These are phyloP conservation scores for Lobophora halterata DNA, from an alignment of 2,888 invertebrate species.

Conservation along the genomic window DNA sequence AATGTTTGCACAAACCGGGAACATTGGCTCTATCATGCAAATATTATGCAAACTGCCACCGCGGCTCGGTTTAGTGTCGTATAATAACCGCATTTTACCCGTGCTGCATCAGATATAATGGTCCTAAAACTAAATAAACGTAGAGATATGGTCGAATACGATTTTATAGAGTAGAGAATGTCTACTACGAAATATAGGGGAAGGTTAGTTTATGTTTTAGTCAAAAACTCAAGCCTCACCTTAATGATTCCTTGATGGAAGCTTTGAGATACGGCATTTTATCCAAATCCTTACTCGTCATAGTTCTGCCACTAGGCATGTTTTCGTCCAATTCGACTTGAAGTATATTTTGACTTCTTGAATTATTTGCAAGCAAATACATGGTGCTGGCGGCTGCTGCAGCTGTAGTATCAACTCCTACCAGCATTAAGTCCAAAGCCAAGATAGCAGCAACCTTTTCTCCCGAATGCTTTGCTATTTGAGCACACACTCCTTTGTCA, in stretches of 20 bases:
- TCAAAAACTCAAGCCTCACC: slow-evolving; percentile 63
- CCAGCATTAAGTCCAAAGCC: slow-evolving; percentile 88
- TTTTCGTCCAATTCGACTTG: slow-evolving; percentile 82
- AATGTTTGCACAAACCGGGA: slow-evolving; percentile 34
- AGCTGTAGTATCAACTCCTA: slow-evolving; percentile 91
- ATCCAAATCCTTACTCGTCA: slow-evolving; percentile 82
- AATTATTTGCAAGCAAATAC: slow-evolving; percentile 87
- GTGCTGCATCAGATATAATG: slow-evolving; percentile 25
- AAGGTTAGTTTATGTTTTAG: neutral
- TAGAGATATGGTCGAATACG: slow-evolving; percentile 9
- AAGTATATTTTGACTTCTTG: slow-evolving; percentile 83
- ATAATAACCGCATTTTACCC: slow-evolving; percentile 34
- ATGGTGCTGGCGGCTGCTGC: slow-evolving; percentile 88
- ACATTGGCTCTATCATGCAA: slow-evolving; percentile 44
- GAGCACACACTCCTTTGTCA: slow-evolving; percentile 68
- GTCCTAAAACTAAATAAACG: slow-evolving; percentile 12
- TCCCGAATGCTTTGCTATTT: slow-evolving; percentile 59
- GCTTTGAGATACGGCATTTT: slow-evolving; percentile 86
- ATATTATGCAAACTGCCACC: slow-evolving; percentile 52
- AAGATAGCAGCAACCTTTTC: slow-evolving; percentile 83
- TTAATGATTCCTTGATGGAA: slow-evolving; percentile 88
- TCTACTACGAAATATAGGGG: slow-evolving; percentile 2
- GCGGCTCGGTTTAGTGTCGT: slow-evolving; percentile 36
- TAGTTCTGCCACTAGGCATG: slow-evolving; percentile 76
- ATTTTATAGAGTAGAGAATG: slow-evolving; percentile 2